These are phyloP conservation scores for Ptiloglossa arizonensis DNA, from an alignment of 1,140 invertebrate genomes.

Conservation along the genomic window DNA sequence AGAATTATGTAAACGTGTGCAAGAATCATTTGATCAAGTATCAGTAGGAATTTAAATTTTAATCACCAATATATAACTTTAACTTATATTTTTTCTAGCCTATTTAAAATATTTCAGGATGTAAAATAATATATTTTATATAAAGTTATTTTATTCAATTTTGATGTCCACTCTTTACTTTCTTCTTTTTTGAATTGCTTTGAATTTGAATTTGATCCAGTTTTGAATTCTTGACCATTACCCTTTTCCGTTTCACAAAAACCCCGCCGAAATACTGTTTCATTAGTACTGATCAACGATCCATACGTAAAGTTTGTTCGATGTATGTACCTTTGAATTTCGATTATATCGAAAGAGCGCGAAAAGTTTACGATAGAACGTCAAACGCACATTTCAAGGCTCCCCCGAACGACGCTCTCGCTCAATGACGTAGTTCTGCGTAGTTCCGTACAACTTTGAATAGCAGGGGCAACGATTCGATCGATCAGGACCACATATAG, in stretches of 20 bases:
- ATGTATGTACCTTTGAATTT: constrained; percentile 11
- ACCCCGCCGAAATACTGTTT: not conserved
- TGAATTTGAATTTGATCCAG: not conserved
- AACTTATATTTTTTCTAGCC: not conserved
- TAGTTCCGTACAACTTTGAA: constrained; percentile 45
- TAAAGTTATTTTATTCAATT: not conserved
- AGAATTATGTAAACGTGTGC: not conserved
- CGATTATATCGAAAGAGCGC: constrained; percentile 35
- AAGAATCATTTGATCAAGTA: no score
- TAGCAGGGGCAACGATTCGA: constrained; percentile 53
- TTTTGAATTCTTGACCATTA: not conserved
- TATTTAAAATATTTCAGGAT: not conserved
- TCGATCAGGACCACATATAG: constrained; percentile 35
- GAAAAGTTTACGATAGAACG: constrained; percentile 37
- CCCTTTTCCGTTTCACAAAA: not conserved
- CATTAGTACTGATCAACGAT: not conserved
- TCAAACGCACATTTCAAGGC: constrained; percentile 47
- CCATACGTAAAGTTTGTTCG: not conserved
- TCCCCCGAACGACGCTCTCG: constrained; percentile 35
- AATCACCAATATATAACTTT: not conserved
- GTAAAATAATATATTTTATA: not conserved
- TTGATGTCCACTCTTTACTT: no score
- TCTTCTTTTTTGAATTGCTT: no score
- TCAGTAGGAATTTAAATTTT: no score
- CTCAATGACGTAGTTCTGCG: constrained; percentile 56